Conservation (phyloP, 2,113 vertebrate species). For the Onychorhynchus coronatus region DNA sequence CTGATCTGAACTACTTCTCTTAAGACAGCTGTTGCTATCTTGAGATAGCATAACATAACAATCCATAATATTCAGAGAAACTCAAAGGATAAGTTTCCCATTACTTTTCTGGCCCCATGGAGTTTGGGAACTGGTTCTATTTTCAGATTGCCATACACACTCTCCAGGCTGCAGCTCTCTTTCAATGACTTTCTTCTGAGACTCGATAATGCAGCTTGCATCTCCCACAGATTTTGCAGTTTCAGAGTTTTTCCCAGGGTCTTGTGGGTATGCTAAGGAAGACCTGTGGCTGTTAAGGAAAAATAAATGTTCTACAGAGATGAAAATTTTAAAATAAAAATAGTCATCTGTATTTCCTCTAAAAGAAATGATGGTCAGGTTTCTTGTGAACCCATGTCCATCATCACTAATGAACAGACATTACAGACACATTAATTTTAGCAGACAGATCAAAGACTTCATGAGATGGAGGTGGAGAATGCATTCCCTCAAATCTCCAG, state of each 20-base stretch:
- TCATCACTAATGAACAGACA: background rate
- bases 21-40: background rate
- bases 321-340: background rate
- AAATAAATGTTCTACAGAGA: background rate
- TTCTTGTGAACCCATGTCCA: background rate
- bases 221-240: background rate
- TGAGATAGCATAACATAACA: background rate
- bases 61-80: background rate
- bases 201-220: background rate
- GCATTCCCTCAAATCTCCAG: background rate
- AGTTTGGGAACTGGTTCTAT: background rate
- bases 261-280: background rate
- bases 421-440: background rate
- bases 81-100: background rate
- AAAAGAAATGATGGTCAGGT: background rate
- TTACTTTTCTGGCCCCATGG: background rate
- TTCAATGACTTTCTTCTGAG: background rate
- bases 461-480: background rate
- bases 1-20: background rate
- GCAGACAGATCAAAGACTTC: background rate
- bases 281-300: background rate
- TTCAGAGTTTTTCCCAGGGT: background rate
- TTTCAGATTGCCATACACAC: background rate
- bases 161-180: background rate
- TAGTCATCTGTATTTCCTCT: background rate